A percentile compares a stretch with the other conserved stretches of the same genome.
These are phyloP conservation scores for Coturnix japonica DNA, from an alignment of 2,113 vertebrate species.

Conservation along the genomic window DNA sequence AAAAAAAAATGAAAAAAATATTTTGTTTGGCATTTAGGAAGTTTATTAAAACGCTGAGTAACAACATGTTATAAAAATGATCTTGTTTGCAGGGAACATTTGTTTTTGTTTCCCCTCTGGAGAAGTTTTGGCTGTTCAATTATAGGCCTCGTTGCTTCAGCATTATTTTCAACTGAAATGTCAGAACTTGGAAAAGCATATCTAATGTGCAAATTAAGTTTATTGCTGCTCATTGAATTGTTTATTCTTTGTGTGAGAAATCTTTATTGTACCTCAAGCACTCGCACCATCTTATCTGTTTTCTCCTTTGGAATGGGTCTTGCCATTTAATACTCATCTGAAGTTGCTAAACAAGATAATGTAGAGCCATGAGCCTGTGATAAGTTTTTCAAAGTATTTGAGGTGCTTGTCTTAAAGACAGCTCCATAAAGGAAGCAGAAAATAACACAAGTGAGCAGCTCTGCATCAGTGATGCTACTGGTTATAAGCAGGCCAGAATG, in stretches of 20 bases:
- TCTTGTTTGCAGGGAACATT: slow-evolving; percentile 80
- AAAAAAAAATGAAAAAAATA: background rate
- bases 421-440: slow-evolving; percentile 25
- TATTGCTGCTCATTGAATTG: slow-evolving; percentile 81
- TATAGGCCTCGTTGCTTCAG: slow-evolving; percentile 85
- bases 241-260: slow-evolving; percentile 77
- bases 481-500: background rate
- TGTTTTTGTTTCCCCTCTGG: slow-evolving; percentile 80
- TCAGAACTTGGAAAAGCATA: slow-evolving; percentile 83
- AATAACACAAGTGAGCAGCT: background rate
- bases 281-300: slow-evolving; percentile 51
- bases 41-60: slow-evolving; percentile 78
- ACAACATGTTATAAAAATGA: slow-evolving; percentile 75
- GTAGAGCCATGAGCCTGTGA: slow-evolving; percentile 36
- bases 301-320: slow-evolving; percentile 23
- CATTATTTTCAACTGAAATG: slow-evolving; percentile 82
- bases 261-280: slow-evolving; percentile 76
- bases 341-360: slow-evolving; percentile 40
- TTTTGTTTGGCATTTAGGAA: slow-evolving; percentile 71
- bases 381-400: slow-evolving; percentile 46
- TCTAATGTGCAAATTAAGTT: slow-evolving; percentile 87
- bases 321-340: slow-evolving; percentile 12
- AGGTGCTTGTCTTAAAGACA: slow-evolving; percentile 30
- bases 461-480: background rate
- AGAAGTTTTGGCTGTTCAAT: slow-evolving; percentile 85